Evolutionary conservation across 2,888 invertebrate species (phyloP), one percentile per base, ranked within the genome.

Genomic region (Cheilosia variabilis): DNA sequence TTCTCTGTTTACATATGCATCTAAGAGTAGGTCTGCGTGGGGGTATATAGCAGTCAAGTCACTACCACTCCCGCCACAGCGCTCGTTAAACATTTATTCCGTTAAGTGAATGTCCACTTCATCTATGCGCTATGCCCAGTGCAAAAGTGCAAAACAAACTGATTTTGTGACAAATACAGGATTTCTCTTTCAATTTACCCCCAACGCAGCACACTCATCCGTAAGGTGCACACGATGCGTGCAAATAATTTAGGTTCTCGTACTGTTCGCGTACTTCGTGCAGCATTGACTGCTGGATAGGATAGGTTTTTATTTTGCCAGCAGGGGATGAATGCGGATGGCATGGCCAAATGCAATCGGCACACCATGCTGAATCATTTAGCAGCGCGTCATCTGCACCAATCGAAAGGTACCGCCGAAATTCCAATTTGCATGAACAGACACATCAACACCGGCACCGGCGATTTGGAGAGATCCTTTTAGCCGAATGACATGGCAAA

Each of bases 101-200:
- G 52, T 68, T 72, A 71, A 77, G 60, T 62, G 69, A 81, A 68
- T 58, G 72, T 50, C 81, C 71, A 76, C 76, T 76, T 66, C 41
- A 57, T 37, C 66, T 52, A 62, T 55, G 66, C 55, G 45, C 75
- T 19, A 55, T 55, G 27, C 27, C 27, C 27, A 27, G 27, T 27
- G 71, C 45, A 81, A 72, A 68, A 86, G 72, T 86, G 76, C 81
- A 81, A 72, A 86, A 72, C 86, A 86, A 86, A 75, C 86, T 86
- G 86, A 86, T 86, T 86, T 86, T 81, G 81, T 86, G 86, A 86
- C 86, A 86, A 81, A 72, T 72, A 86, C 76, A 55, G 86, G 57
- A 81, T 86, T 76, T 62, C 76, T 81, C 55, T 60, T 71, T 71
- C 76, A 76, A 66, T 82, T 60, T 72, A 53, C 73, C 79, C 79